Evolutionary conservation across 1,140 invertebrate species (phyloP).

Genomic region (Drosophila seguyi): DNA sequence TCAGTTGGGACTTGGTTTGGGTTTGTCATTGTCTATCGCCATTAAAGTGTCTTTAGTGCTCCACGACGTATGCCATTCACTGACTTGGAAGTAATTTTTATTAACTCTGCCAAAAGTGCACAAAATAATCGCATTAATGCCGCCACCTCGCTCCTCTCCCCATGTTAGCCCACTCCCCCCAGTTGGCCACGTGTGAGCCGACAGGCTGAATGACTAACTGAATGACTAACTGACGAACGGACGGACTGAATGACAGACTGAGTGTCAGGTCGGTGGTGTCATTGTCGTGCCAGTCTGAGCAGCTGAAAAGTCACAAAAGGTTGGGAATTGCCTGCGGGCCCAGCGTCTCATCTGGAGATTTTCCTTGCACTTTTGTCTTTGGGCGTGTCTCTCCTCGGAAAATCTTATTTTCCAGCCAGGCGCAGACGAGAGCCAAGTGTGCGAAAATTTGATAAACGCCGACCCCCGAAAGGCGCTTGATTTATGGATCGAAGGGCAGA

Average conservation of each 20-base stretch:
- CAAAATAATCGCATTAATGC: slow-evolving; percentile 83
- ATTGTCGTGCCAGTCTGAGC: slow-evolving; percentile 64
- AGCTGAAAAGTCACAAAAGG: slow-evolving; percentile 42
- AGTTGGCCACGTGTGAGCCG: slow-evolving; percentile 68
- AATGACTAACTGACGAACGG: slow-evolving; percentile 33
- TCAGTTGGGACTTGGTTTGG: slow-evolving; percentile 29
- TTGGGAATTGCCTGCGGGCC: slow-evolving; percentile 66
- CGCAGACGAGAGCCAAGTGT: slow-evolving; percentile 70
- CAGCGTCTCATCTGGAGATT: slow-evolving; percentile 30
- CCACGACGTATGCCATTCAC: slow-evolving; percentile 75
- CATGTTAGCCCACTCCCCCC: not conserved
- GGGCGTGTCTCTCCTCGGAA: slow-evolving; percentile 70
- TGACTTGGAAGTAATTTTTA: slow-evolving; percentile 83
- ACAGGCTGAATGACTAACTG: slow-evolving; percentile 58
- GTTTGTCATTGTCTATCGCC: slow-evolving; percentile 64
- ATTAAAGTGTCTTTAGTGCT: slow-evolving; percentile 81
- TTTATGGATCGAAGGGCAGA: slow-evolving; percentile 64
- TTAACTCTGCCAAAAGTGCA: slow-evolving; percentile 83
- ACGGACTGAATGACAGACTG: slow-evolving; percentile 31
- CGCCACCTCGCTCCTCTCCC: slow-evolving; percentile 1
- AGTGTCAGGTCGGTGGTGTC: slow-evolving; percentile 65
- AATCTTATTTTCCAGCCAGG: slow-evolving; percentile 70
- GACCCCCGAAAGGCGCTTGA: slow-evolving; percentile 62
- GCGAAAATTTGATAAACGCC: slow-evolving; percentile 82
- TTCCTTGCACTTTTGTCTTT: slow-evolving; percentile 71